Evolutionary conservation across 30 jellyfish, hydroid and myxozoan genomes (phyloP).

Genomic region (Rhopilema esculentum): DNA sequence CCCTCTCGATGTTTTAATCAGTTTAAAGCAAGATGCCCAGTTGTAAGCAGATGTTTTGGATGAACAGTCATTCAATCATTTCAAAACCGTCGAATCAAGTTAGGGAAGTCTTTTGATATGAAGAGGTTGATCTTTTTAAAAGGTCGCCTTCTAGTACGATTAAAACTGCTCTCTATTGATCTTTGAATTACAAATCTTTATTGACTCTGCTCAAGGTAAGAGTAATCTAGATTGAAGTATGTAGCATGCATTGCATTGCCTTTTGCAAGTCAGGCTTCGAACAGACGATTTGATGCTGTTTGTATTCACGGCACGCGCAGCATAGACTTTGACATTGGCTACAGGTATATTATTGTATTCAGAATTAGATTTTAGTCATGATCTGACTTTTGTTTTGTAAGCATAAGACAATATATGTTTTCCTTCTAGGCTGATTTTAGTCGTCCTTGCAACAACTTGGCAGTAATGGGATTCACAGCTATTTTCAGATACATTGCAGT

Average conservation of each 20-base stretch:
- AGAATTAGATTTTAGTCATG: neutral
- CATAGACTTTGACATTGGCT: neutral
- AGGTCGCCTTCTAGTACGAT: neutral
- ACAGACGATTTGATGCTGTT: no score
- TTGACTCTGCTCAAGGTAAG: neutral
- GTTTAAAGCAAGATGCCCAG: neutral
- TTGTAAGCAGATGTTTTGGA: neutral
- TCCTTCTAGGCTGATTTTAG: neutral
- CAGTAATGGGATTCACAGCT: neutral
- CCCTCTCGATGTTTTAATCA: neutral
- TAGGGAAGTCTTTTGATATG: neutral
- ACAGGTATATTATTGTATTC: neutral
- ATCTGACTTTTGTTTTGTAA: neutral
- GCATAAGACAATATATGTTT: neutral
- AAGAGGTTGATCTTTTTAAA: neutral
- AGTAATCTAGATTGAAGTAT: neutral
- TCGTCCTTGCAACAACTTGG: neutral
- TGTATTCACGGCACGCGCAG: neutral
- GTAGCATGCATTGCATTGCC: neutral
- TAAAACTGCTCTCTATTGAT: neutral
- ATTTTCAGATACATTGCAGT: neutral
- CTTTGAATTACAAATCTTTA: neutral
- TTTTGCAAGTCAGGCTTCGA: neutral
- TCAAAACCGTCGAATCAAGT: neutral
- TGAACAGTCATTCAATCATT: neutral